Conservation (phyloP, 2,888 invertebrate genomes). For the Patella ulyssiponensis region DNA sequence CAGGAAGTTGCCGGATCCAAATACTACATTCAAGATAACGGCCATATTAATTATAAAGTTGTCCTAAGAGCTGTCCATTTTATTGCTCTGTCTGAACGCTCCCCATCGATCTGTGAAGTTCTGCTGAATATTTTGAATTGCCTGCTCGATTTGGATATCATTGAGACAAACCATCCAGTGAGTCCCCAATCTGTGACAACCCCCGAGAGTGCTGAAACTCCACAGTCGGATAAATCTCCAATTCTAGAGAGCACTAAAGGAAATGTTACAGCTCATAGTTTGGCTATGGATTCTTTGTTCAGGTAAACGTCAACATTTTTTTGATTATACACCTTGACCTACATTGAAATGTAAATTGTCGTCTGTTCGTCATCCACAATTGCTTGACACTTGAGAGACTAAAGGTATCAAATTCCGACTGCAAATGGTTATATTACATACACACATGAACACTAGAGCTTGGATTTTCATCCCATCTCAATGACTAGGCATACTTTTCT, state of each 20-base stretch:
- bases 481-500: too few species aligned
- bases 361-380: too few species aligned
- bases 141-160: constrained; percentile 89
- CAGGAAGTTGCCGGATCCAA: constrained; percentile 83
- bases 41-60: constrained; percentile 90
- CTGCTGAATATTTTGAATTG: constrained; percentile 93
- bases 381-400: too few species aligned
- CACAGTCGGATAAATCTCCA: constrained; percentile 2
- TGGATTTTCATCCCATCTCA: too few species aligned
- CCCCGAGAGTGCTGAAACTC: constrained; percentile 21
- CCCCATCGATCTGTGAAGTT: constrained; percentile 91
- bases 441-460: too few species aligned
- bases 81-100: constrained; percentile 88
- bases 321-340: too few species aligned
- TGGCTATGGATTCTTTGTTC: constrained; percentile 81
- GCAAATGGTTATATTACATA: too few species aligned
- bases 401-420: too few species aligned
- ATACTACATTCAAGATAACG: constrained; percentile 94
- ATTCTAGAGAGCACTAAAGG: constrained; percentile 36
- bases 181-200: constrained; percentile 26
- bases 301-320: constrained; percentile 59
- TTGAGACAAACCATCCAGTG: constrained; percentile 50
- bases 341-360: too few species aligned
- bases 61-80: constrained; percentile 85
- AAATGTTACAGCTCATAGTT: constrained; percentile 77